These are phyloP conservation scores for Sminthopsis crassicaudata DNA, from an alignment of 2,113 vertebrate genomes.

Conservation along the genomic window DNA sequence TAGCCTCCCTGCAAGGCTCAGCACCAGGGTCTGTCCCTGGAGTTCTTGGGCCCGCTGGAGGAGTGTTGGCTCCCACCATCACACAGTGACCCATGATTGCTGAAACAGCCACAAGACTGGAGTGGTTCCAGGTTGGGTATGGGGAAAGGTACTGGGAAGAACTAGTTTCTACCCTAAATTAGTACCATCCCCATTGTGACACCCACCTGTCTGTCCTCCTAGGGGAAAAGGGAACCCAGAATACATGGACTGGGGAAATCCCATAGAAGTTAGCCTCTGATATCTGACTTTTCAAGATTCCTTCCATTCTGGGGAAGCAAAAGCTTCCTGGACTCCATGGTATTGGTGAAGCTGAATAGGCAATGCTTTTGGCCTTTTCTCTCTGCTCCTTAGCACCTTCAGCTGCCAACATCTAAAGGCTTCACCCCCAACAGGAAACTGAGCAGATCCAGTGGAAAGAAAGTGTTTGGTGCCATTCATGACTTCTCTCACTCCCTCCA, in stretches of 20 bases:
- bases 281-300: conserved; percentile 30
- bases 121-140: conserved; percentile 51
- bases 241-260: conserved; percentile 33
- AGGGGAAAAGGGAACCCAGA: conserved; percentile 8
- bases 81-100: conserved; percentile 74
- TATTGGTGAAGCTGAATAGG: neutral
- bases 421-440: neutral
- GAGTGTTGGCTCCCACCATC: conserved; percentile 76
- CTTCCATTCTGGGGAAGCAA: neutral
- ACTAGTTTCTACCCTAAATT: conserved; percentile 47
- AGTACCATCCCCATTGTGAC: neutral
- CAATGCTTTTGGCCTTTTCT: neutral
- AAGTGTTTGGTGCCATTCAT: conserved; percentile 10
- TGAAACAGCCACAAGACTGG: conserved; percentile 5
- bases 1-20: conserved; percentile 78
- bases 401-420: neutral
- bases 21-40: conserved; percentile 74
- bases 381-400: neutral
- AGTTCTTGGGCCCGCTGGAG: conserved; percentile 64
- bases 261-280: conserved; percentile 40
- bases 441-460: neutral
- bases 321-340: neutral
- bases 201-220: conserved; percentile 7
- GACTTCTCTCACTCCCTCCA: conserved; percentile 8
- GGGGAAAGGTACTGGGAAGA: neutral